Evolutionary conservation across 2,888 invertebrate species (phyloP).

Genomic region (Rhodophaea formosa): DNA sequence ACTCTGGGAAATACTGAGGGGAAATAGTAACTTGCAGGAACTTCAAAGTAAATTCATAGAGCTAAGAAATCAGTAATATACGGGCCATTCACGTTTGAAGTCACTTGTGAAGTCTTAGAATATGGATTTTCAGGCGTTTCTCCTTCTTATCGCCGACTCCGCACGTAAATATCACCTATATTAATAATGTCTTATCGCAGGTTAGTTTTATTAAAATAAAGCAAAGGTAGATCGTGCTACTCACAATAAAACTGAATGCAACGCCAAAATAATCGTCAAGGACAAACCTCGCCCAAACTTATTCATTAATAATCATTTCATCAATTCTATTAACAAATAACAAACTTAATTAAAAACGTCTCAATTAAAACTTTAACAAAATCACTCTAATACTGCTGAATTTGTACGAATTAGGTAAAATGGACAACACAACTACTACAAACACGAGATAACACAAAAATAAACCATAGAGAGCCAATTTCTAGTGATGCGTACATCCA

Average conservation of each 20-base stretch:
- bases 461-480: slow-evolving; percentile 20
- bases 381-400: slow-evolving; percentile 81
- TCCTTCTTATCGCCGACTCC: too few relatives aligned
- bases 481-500: slow-evolving; percentile 4
- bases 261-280: slow-evolving; percentile 4
- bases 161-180: too few relatives aligned
- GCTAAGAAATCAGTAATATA: not conserved
- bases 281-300: slow-evolving; percentile 16
- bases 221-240: slow-evolving; percentile 12
- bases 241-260: not conserved
- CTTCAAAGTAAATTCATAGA: slow-evolving; percentile 27
- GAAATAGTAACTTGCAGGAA: slow-evolving; percentile 29
- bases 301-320: slow-evolving; percentile 45
- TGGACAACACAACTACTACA: slow-evolving; percentile 59
- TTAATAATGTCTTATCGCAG: too few relatives aligned
- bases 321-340: slow-evolving; percentile 73
- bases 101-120: too few relatives aligned
- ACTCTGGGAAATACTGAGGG: not conserved
- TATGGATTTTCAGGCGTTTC: too few relatives aligned
- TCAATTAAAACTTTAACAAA: slow-evolving; percentile 80
- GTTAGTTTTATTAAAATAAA: slow-evolving; percentile 14
- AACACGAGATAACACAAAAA: slow-evolving; percentile 55
- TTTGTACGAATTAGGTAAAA: slow-evolving; percentile 79
- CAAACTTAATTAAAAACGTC: slow-evolving; percentile 76
- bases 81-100: too few relatives aligned